Evolutionary conservation across 1,140 invertebrate species (phyloP).

Genomic region (Drosophila ogumai): DNA sequence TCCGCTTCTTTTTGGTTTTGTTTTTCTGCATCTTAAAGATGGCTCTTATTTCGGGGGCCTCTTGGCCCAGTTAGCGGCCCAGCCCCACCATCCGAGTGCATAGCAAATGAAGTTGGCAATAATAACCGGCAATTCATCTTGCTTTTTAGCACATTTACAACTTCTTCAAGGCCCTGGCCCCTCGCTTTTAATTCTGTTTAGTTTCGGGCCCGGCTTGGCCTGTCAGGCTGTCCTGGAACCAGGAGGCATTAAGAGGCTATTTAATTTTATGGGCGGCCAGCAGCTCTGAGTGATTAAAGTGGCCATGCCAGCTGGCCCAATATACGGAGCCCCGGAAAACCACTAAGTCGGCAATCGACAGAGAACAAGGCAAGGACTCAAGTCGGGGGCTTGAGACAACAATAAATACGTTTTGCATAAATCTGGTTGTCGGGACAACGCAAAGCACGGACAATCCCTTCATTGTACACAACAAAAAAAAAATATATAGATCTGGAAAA

Average conservation of each 20-base stretch:
- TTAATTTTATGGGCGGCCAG: slow-evolving; percentile 55
- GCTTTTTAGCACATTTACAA: slow-evolving; percentile 71
- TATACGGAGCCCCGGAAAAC: slow-evolving; percentile 5
- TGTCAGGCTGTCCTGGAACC: neutral
- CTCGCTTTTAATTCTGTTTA: slow-evolving; percentile 22
- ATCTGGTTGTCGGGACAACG: slow-evolving; percentile 50
- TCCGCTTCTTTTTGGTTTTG: neutral
- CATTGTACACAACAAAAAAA: neutral
- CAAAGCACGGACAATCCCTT: slow-evolving; percentile 15
- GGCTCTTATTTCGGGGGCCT: slow-evolving; percentile 35
- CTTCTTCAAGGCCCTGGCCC: slow-evolving; percentile 15
- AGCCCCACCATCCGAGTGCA: slow-evolving; percentile 17
- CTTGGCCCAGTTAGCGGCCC: slow-evolving; percentile 19
- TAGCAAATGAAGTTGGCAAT: slow-evolving; percentile 58
- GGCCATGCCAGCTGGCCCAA: slow-evolving; percentile 13
- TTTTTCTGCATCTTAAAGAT: slow-evolving; percentile 45
- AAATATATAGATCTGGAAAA: neutral
- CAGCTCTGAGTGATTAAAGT: slow-evolving; percentile 39
- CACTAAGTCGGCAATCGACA: slow-evolving; percentile 45
- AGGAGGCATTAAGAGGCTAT: slow-evolving; percentile 16
- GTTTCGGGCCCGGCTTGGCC: neutral
- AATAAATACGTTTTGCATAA: slow-evolving; percentile 75
- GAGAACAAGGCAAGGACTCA: slow-evolving; percentile 18
- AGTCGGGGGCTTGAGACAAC: slow-evolving; percentile 41
- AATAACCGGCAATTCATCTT: slow-evolving; percentile 75